A percentile compares a stretch with the other conserved stretches of the same genome.
phyloP scores from a whole-genome alignment of 2,113 vertebrate genomes.

The Chunga burmeisteri region DNA sequence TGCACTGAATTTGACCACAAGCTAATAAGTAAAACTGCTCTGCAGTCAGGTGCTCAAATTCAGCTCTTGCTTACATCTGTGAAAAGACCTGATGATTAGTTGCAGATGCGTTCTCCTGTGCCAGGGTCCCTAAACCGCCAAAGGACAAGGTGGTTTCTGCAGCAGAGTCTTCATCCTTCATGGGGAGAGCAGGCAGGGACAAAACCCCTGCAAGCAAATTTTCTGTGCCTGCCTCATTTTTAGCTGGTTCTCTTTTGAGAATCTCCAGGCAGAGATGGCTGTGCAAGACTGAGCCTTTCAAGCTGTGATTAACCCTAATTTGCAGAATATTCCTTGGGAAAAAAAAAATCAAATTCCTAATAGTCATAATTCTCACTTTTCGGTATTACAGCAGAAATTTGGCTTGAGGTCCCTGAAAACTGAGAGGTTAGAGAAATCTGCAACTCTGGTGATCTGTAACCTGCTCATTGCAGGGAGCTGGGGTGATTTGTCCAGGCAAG shows the following conservation, averaged over 20 bases:
- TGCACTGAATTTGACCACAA: neutral
- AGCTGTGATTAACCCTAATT: neutral
- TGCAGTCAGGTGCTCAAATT: neutral
- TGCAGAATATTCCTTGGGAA: neutral
- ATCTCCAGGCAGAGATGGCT: neutral
- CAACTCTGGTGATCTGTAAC: rapidly evolving
- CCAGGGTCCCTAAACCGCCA: neutral
- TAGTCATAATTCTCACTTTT: neutral
- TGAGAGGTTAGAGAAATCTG: neutral
- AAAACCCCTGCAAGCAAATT: neutral
- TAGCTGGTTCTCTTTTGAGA: neutral
- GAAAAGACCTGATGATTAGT: rapidly evolving
- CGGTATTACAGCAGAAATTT: neutral
- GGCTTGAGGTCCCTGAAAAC: neutral
- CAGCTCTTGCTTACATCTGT: neutral
- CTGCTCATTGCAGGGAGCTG: neutral
- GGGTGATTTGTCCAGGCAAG: neutral
- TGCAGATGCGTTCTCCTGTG: neutral
- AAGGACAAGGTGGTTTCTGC: neutral
- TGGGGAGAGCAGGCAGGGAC: neutral
- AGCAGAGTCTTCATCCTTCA: rapidly evolving
- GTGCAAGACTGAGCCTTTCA: neutral
- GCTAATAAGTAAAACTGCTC: neutral
- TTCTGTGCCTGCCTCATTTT: neutral
- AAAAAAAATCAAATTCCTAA: neutral